Evolutionary conservation across 2,797 vertebrate genomes (phyloP), one percentile per base, ranked within the genome.

Genomic region (Pygocentrus nattereri): DNA sequence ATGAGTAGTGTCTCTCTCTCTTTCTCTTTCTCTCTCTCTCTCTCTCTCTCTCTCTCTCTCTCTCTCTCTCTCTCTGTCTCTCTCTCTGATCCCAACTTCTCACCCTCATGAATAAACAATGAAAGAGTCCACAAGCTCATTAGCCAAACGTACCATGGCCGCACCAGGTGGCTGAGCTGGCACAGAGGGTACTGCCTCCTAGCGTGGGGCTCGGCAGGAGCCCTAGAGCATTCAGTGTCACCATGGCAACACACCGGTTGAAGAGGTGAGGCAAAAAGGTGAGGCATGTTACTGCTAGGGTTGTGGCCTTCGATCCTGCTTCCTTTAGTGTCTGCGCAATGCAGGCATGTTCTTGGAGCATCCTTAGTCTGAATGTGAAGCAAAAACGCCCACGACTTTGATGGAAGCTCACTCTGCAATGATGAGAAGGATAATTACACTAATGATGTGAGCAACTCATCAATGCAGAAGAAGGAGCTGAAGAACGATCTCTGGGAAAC

Each of bases 81-180:
- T 91, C 52, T 90, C 59, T 91, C 90, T 90, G 90, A 93, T 88
- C 92, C 92, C 90, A 91, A 91, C 92, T 84, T 88, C 86, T 94
- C 91, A 94, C 93, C 94, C 94, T 94, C 92, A 94, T 94, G 92
- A 95, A 94, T 93, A 95, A 93, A 93, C 91, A 92, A 93, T 95
- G 88, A 94, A 93, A 92, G 90, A 94, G 93, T 94, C 91, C 89
- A 90, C 88, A 89, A 93, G 92, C 94, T 94, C 93, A 95, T 95
- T 94, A 95, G 92, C 92, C 92, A 94, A 94, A 95, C 94, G 93
- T 79, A 85, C 80, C 62, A 92, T 89, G 88, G 86, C 82, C 88
- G 84, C 84, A 81, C 92, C 92, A 93, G 91, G 91, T 90, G 67
- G 90, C 91, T 93, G 88, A 86, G 91, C 87, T 87, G 86, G 82